phyloP scores from a whole-genome alignment of 2,888 invertebrate species.

The Sphaerophoria taeniata region DNA sequence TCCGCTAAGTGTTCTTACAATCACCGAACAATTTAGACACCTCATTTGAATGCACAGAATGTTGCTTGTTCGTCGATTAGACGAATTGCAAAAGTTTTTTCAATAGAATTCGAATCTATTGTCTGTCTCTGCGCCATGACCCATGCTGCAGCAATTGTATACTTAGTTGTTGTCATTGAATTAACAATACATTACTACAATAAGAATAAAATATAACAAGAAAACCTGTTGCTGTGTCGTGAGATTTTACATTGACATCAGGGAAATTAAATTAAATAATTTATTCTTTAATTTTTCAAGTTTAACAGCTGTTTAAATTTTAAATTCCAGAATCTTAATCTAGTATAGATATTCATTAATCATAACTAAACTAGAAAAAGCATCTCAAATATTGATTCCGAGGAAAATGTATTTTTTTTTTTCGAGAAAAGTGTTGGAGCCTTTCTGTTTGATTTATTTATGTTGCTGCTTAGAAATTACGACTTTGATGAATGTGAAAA shows the following conservation, averaged over 20 bases:
- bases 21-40: constrained; percentile 41
- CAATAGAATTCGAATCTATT: constrained; percentile 56
- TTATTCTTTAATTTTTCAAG: neutral
- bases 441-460: too few relatives aligned
- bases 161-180: constrained; percentile 35
- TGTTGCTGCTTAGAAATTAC: too few relatives aligned
- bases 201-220: neutral
- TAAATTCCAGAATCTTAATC: too few relatives aligned
- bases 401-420: too few relatives aligned
- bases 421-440: too few relatives aligned
- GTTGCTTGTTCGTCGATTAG: neutral
- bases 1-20: constrained; percentile 20
- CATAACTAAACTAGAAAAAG: too few relatives aligned
- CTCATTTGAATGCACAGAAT: constrained; percentile 38
- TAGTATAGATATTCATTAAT: neutral
- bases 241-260: neutral
- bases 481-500: too few relatives aligned
- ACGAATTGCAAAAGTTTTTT: constrained; percentile 52
- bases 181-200: constrained; percentile 10
- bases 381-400: too few relatives aligned
- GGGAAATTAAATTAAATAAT: neutral
- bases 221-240: constrained; percentile 65
- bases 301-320: neutral
- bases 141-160: neutral
- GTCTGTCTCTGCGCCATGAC: constrained; percentile 9